Conservation (phyloP, 2,113 vertebrate species). For the Dasyornis broadbenti region DNA sequence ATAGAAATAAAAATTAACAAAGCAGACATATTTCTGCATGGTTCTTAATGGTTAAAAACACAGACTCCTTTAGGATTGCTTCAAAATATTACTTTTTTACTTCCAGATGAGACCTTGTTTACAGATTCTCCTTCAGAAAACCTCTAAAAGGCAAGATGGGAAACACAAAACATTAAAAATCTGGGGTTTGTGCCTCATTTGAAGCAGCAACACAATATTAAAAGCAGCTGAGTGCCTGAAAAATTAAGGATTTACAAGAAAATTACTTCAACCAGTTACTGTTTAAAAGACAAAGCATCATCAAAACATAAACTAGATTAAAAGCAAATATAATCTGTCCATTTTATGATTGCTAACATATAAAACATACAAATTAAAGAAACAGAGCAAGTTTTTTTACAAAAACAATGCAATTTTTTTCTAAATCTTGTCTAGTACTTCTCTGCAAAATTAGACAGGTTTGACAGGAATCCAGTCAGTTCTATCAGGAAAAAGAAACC, state of each 20-base stretch:
- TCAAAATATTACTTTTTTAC: background rate
- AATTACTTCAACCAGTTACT: background rate
- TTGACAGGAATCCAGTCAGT: background rate
- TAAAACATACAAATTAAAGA: background rate
- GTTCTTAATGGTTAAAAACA: background rate
- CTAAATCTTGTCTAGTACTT: background rate
- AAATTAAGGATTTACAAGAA: background rate
- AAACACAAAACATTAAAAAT: background rate
- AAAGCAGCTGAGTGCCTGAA: background rate
- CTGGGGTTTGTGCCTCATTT: background rate
- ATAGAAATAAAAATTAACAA: background rate
- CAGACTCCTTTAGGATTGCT: background rate
- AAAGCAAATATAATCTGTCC: background rate
- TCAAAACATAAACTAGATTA: background rate
- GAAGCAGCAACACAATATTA: background rate
- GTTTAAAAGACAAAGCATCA: background rate
- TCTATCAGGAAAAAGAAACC: background rate
- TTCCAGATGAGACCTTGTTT: background rate
- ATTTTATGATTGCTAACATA: background rate
- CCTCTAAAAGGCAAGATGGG: background rate
- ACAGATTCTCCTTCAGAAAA: background rate
- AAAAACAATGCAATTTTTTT: background rate
- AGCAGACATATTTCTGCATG: background rate
- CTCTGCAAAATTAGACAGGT: background rate
- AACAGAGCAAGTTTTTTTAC: background rate